Base-by-base conservation (phyloP, 2,888 invertebrate species). In the Tenthredo mesomela region DNA sequence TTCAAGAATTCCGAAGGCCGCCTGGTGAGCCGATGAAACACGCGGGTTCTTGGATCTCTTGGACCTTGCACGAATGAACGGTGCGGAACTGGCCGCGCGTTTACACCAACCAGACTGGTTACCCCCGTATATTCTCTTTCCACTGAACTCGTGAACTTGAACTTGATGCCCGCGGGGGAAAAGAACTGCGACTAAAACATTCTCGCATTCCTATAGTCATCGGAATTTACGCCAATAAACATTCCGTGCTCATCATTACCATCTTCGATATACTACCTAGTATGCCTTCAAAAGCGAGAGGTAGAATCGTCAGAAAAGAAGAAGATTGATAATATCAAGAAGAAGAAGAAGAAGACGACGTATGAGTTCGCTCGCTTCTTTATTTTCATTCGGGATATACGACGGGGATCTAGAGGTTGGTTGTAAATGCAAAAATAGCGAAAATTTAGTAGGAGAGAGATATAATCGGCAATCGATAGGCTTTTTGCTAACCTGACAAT, bases 61-160 rank as follows among this genome's bases (percentile, higher is more conserved):
- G 67, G 67, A 67, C 67, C 67, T 67, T 67, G 67, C 18, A 67
- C 67, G 18, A 67, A 15, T 10, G 67, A 67, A 67, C 33, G 67
- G 67, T 67, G 67, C 67, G 67, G 67, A 67, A 67, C 29, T 33
- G 29, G 33, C 67, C 18, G 33, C 67, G 29, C 12, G 33, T 67
- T 15, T 15, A 67, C 67, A 67, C 67, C 2, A 18, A 18, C 29
- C 67, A 33, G 67, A 67, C 67, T 33, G 67, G 67, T 67, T 67
- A 33, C 67, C 67, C 33, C 67, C 67, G 1, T 33, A 29, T 33
- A 7, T 33, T 29, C 67, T 33, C 61, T 67, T 3, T 67, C 67
- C 7, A 33, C 61, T 67, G 67, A 67, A 67, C 67, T 33, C 33
- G 67, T 67, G 67, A 67, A 67, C 67, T 67, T 67, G 67, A 67